Percentiles rank a stretch among this genome's conserved stretches.
These are phyloP conservation scores for Nymphalis urticae DNA, from an alignment of 2,888 invertebrate species.

Conservation along the genomic window DNA sequence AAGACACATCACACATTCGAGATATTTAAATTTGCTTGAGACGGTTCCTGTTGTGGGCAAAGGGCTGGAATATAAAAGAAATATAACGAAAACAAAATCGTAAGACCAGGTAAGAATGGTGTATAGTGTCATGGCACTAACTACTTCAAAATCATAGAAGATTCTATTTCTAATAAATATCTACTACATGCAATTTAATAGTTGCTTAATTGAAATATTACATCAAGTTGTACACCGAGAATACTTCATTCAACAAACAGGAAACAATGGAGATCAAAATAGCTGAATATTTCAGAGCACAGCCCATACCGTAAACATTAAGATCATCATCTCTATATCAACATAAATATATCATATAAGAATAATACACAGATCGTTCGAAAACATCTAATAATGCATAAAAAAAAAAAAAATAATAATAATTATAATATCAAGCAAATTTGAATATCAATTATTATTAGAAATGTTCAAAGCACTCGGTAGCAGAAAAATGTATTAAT, in stretches of 20 bases:
- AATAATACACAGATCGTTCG: conserved; percentile 53
- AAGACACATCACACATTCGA: conserved; percentile 58
- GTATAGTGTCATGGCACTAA: conserved; percentile 25
- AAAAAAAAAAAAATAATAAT: conserved; percentile 42
- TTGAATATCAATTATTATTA: conserved; percentile 68
- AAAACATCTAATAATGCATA: conserved; percentile 46
- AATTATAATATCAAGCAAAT: conserved; percentile 75
- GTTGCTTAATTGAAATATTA: conserved; percentile 5
- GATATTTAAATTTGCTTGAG: conserved; percentile 81
- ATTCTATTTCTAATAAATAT: conserved; percentile 19
- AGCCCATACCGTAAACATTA: conserved; percentile 29
- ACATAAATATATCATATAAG: conserved; percentile 24
- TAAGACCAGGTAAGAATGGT: conserved; percentile 37
- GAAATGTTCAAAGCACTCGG: conserved; percentile 76
- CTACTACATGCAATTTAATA: conserved; percentile 31
- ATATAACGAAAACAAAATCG: conserved; percentile 43
- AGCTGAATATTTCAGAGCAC: conserved; percentile 14
- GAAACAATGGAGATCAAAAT: conserved; percentile 3
- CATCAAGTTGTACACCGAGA: conserved; percentile 10
- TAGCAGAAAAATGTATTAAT: conserved; percentile 60
- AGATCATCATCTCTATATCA: conserved; percentile 22
- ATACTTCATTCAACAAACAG: conserved; percentile 17
- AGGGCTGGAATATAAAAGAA: conserved; percentile 25
- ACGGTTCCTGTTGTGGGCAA: conserved; percentile 48
- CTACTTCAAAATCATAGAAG: conserved; percentile 23